Evolutionary conservation across 1,140 invertebrate genomes (phyloP), one percentile per base, ranked within the genome.

Genomic region (Ruditapes philippinarum): DNA sequence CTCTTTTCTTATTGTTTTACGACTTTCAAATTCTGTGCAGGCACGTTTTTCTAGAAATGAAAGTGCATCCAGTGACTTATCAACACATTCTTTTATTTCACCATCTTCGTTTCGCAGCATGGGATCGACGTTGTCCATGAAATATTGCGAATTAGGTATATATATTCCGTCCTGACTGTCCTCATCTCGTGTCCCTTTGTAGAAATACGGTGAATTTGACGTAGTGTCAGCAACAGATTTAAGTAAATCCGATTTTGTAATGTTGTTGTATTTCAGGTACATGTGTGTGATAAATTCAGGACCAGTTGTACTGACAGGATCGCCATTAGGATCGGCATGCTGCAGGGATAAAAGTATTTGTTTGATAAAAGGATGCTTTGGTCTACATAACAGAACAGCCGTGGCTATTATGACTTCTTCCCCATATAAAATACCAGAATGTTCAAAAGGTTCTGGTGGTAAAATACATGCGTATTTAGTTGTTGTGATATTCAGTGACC

Each of bases 311-410:
- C 2, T 1, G 0, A 81, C 60, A n/a, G 54, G 54, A n/a, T 73
- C 2, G 11, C 33, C 31, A 17, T 25, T 51, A 14, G 42, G 28
- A 12, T 84, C 19, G 22, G 25, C 51, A 9, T 25, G 7, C 17
- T n/a, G 22, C 19, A 84, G 33, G 22, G 33, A n/a, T 4, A 36
- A 12, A 0, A 84, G 25, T n/a, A 84, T 4, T 0, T 22, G 38
- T 54, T 74, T 51, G 25, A 84, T 51, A 49, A 84, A 84, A 0
- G 81, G 81, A 28, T 84, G 81, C 3, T 73, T 70, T 33, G 62
- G 62, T 17, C 49, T 14, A 22, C 60, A 70, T 7, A 54, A 1
- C 42, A 84, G 49, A 9, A 84, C 36, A 51, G 60, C 36, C 33
- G 33, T 84, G 42, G 14, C 54, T 4, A 73, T 9, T n/a, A 49